These are phyloP conservation scores for Tyrophagus putrescentiae DNA, from an alignment of 1,140 invertebrate genomes.

Conservation along the genomic window DNA sequence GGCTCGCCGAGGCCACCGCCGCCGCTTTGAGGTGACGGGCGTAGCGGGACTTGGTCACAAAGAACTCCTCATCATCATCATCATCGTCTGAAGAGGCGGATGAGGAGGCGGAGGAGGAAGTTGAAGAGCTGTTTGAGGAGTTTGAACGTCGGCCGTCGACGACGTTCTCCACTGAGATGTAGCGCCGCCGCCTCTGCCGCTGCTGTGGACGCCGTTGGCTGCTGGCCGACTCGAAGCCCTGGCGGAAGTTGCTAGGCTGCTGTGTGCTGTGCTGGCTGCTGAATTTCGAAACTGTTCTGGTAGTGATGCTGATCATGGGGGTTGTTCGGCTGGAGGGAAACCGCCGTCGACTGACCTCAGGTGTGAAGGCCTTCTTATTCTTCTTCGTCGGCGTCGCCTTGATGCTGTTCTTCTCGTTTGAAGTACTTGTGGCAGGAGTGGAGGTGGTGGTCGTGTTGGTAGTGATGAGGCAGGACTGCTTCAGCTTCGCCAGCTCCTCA, in stretches of 20 bases:
- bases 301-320: not conserved
- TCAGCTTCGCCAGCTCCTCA: conserved; percentile 68
- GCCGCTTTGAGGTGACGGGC: too few relatives aligned
- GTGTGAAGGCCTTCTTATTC: conserved; percentile 1
- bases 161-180: too few relatives aligned
- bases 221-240: too few relatives aligned
- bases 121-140: too few relatives aligned
- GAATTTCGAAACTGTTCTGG: not conserved
- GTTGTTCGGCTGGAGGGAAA: not conserved
- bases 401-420: not conserved
- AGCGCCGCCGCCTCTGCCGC: too few relatives aligned
- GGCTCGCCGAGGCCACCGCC: too few relatives aligned
- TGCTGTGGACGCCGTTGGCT: too few relatives aligned
- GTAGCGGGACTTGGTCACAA: not conserved
- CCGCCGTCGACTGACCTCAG: not conserved
- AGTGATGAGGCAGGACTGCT: conserved; percentile 60
- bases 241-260: too few relatives aligned
- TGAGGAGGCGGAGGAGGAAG: too few relatives aligned
- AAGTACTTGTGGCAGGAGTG: not conserved
- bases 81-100: not conserved
- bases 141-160: too few relatives aligned
- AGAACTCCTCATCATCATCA: not conserved
- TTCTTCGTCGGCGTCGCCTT: not conserved
- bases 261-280: too few relatives aligned
- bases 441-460: conserved; percentile 19